phyloP scores from a whole-genome alignment of 2,113 vertebrate species.

The Centropus unirufus region DNA sequence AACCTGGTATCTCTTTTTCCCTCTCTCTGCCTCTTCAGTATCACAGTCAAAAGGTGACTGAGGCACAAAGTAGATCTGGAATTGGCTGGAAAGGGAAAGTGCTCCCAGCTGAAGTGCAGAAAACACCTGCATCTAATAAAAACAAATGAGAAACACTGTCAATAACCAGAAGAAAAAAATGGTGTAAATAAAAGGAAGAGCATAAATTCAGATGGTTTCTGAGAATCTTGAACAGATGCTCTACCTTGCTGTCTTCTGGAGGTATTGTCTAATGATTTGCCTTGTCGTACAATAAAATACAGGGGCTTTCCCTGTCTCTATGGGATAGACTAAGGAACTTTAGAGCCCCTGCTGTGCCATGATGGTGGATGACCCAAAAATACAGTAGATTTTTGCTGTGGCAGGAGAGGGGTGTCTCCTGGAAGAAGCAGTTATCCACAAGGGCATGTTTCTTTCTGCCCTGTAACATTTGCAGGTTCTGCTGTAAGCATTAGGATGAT shows the following conservation, averaged over 20 bases:
- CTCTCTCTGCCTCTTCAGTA: constrained; percentile 42
- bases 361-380: background rate
- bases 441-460: background rate
- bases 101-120: constrained; percentile 68
- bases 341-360: background rate
- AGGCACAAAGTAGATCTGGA: constrained; percentile 55
- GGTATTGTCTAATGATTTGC: constrained; percentile 41
- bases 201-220: constrained; percentile 56
- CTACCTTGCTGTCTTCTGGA: constrained; percentile 13
- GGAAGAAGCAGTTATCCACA: background rate
- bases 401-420: background rate
- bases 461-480: background rate
- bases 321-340: background rate
- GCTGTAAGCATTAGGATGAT: background rate
- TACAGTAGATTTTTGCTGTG: background rate
- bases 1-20: background rate
- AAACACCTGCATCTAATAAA: constrained; percentile 74
- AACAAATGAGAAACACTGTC: constrained; percentile 68
- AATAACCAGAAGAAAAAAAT: constrained; percentile 55
- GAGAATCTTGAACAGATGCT: constrained; percentile 28
- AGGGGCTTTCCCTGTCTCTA: background rate
- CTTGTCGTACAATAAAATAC: constrained; percentile 27
- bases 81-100: constrained; percentile 67
- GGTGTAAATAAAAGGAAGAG: constrained; percentile 47
- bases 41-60: constrained; percentile 62